phyloP scores from a whole-genome alignment of 2,797 vertebrate genomes.

The Passerculus sandwichensis region DNA sequence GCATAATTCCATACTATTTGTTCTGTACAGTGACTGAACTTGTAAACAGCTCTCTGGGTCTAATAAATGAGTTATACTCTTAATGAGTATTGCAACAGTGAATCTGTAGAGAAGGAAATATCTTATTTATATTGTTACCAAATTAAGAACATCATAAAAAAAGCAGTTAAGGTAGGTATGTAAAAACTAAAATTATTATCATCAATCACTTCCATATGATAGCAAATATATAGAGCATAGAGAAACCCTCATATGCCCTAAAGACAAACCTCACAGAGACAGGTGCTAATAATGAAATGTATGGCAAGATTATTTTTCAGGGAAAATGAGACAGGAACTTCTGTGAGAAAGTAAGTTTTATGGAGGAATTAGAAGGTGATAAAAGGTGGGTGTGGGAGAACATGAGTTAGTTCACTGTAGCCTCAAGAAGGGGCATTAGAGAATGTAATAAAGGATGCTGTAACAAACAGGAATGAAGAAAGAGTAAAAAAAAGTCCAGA shows the following conservation, averaged over 20 bases:
- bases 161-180: neutral
- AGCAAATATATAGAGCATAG: neutral
- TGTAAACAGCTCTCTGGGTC: neutral
- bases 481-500: neutral
- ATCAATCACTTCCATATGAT: constrained; percentile 4
- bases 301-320: constrained; percentile 29
- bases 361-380: neutral
- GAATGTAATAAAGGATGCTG: constrained; percentile 9
- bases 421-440: neutral
- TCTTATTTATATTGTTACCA: neutral
- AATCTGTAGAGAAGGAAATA: neutral
- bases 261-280: neutral
- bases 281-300: constrained; percentile 16
- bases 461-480: constrained; percentile 10
- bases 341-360: constrained; percentile 4
- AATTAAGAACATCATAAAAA: neutral
- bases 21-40: neutral
- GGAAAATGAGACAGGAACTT: constrained; percentile 8
- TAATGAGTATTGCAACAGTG: neutral
- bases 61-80: neutral
- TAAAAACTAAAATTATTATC: neutral
- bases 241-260: neutral
- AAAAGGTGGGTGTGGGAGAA: neutral
- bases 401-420: neutral
- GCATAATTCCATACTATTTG: neutral